Conservation (phyloP, 2,888 invertebrate species). For the Nomada ferruginata region DNA sequence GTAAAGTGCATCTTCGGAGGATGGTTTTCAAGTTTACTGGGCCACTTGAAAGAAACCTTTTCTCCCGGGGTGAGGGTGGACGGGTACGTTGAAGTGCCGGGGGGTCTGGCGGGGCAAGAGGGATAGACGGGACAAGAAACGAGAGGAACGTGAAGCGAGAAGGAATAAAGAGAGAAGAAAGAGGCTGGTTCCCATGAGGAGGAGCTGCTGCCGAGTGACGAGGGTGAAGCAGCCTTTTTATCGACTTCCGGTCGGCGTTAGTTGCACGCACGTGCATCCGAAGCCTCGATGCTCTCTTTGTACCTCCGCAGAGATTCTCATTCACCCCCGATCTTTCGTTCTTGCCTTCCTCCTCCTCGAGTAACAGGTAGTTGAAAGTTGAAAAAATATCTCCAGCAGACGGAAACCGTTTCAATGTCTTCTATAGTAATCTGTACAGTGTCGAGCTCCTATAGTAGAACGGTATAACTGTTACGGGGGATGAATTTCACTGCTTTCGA, state of each 20-base stretch:
- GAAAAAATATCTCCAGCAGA: neutral
- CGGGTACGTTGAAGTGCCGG: neutral
- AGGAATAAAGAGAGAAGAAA: constrained; percentile 62
- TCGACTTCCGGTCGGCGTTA: constrained; percentile 84
- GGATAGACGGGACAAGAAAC: constrained; percentile 31
- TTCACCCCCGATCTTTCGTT: constrained; percentile 26
- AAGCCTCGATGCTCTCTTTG: constrained; percentile 79
- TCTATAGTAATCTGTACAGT: neutral
- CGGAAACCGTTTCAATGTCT: neutral
- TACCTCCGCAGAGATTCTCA: constrained; percentile 79
- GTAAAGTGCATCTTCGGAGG: constrained; percentile 47
- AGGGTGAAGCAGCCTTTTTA: constrained; percentile 84
- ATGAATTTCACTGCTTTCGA: neutral
- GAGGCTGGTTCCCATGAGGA: constrained; percentile 83
- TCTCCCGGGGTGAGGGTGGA: constrained; percentile 9
- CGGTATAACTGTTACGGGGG: neutral
- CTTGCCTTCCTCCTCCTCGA: constrained; percentile 21
- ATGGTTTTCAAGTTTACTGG: constrained; percentile 60
- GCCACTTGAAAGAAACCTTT: constrained; percentile 51
- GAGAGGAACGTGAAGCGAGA: constrained; percentile 22
- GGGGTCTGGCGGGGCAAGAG: neutral
- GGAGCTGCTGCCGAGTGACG: constrained; percentile 82
- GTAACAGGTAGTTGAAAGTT: constrained; percentile 41
- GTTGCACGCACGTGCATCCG: constrained; percentile 82
- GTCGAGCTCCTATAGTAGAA: neutral